Conservation (phyloP, 2,797 vertebrate genomes). For the Epinephelus malabaricus region DNA sequence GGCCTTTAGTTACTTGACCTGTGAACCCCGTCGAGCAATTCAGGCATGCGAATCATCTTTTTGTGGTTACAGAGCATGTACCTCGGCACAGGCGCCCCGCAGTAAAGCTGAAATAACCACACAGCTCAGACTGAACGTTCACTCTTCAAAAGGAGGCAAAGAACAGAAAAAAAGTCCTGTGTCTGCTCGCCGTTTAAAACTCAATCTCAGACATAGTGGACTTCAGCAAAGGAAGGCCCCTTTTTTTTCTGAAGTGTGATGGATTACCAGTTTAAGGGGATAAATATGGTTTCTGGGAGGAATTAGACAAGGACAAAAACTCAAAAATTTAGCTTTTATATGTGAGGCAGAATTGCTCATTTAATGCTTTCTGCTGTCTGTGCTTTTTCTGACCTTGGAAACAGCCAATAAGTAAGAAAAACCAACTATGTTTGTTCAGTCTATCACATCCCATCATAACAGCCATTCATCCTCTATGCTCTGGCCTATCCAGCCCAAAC, state of each 20-base stretch:
- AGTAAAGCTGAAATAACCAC: background rate
- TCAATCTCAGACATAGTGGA: conserved; percentile 10
- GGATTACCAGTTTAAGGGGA: conserved; percentile 47
- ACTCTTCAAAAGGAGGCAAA: conserved; percentile 11
- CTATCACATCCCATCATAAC: conserved; percentile 57
- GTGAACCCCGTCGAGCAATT: conserved; percentile 25
- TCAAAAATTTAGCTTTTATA: conserved; percentile 28
- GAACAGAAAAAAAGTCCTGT: background rate
- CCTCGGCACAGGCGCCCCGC: fast-evolving
- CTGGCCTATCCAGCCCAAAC: background rate
- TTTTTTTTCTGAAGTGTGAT: conserved; percentile 49
- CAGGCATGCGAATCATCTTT: conserved; percentile 27
- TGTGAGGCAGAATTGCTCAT: conserved; percentile 52
- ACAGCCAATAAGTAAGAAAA: conserved; percentile 46
- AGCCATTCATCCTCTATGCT: conserved; percentile 46
- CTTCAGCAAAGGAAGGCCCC: background rate
- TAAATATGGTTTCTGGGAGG: conserved; percentile 31
- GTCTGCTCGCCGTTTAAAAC: conserved; percentile 7
- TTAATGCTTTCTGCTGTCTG: conserved; percentile 48
- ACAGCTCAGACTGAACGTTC: background rate
- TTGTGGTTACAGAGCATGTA: conserved; percentile 10
- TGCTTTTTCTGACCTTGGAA: conserved; percentile 52
- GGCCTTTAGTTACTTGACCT: conserved; percentile 58
- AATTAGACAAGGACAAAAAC: conserved; percentile 46
- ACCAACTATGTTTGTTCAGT: conserved; percentile 22